phyloP scores from a whole-genome alignment of 2,797 vertebrate genomes.

The Cottoperca gobio region DNA sequence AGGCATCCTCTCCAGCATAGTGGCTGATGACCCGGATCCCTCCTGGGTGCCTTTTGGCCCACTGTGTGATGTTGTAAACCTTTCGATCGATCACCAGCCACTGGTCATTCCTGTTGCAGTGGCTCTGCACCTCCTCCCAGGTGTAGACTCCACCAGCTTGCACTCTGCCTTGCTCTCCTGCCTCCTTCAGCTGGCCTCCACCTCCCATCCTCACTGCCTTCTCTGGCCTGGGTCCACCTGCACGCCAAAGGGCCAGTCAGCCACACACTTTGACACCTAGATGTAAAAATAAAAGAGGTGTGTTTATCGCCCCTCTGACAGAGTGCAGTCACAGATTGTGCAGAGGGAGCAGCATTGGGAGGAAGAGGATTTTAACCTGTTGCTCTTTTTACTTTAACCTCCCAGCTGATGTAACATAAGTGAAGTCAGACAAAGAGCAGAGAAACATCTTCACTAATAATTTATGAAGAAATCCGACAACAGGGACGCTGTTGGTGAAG shows the following conservation, averaged over 20 bases:
- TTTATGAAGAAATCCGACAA: conserved; percentile 57
- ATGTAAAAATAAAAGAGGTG: conserved; percentile 12
- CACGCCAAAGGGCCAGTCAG: conserved; percentile 33
- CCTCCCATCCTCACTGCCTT: conserved; percentile 62
- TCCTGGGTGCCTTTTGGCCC: conserved; percentile 87
- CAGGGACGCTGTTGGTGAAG: not conserved
- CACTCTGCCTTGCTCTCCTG: conserved; percentile 46
- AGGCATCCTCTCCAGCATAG: conserved; percentile 92
- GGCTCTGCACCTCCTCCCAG: conserved; percentile 91
- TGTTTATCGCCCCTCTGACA: not conserved
- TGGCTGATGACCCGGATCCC: conserved; percentile 87
- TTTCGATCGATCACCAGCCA: conserved; percentile 92
- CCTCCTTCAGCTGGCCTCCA: conserved; percentile 64
- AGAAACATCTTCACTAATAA: conserved; percentile 54
- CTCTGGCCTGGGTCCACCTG: conserved; percentile 39
- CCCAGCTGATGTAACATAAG: conserved; percentile 22
- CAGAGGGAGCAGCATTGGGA: conserved; percentile 1
- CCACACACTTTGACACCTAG: conserved; percentile 50
- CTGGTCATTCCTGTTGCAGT: conserved; percentile 83
- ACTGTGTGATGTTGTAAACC: conserved; percentile 90
- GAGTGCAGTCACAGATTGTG: conserved; percentile 5
- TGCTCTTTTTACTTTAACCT: conserved; percentile 39
- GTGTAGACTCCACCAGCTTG: conserved; percentile 78
- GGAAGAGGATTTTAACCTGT: conserved; percentile 41
- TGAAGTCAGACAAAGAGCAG: conserved; percentile 39